Conservation (phyloP, 1,140 invertebrate genomes). For the Contarinia nasturtii region DNA sequence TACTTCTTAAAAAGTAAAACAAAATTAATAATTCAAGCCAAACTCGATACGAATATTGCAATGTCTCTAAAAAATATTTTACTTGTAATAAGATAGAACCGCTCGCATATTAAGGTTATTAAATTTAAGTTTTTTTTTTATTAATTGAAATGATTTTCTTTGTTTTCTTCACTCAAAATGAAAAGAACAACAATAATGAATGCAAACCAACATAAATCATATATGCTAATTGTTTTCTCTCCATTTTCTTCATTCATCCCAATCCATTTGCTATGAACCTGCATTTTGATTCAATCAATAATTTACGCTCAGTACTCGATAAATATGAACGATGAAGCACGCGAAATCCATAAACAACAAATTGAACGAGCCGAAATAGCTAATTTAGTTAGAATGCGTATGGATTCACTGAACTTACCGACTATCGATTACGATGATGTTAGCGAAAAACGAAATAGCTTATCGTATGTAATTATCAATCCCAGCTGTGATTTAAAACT, state of each 20-base stretch:
- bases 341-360: slow-evolving; percentile 70
- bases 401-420: slow-evolving; percentile 82
- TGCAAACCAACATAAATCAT: too few species aligned
- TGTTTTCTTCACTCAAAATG: too few species aligned
- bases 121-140: too few species aligned
- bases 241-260: background rate
- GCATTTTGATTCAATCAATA: background rate
- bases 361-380: slow-evolving; percentile 89
- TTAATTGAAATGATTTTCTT: too few species aligned
- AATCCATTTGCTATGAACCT: too few species aligned
- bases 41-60: too few species aligned
- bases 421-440: slow-evolving; percentile 82
- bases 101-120: too few species aligned
- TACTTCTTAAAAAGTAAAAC: too few species aligned
- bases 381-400: slow-evolving; percentile 78
- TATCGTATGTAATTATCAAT: slow-evolving; percentile 97
- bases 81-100: too few species aligned
- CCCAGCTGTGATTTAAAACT: slow-evolving; percentile 92
- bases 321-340: slow-evolving; percentile 61
- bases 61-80: too few species aligned
- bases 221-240: background rate
- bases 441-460: slow-evolving; percentile 72
- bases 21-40: too few species aligned
- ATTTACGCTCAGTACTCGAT: slow-evolving; percentile 47
- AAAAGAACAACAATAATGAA: too few species aligned